These are phyloP conservation scores for Tachysurus vachellii DNA, from an alignment of 2,113 vertebrate genomes.

Conservation along the genomic window DNA sequence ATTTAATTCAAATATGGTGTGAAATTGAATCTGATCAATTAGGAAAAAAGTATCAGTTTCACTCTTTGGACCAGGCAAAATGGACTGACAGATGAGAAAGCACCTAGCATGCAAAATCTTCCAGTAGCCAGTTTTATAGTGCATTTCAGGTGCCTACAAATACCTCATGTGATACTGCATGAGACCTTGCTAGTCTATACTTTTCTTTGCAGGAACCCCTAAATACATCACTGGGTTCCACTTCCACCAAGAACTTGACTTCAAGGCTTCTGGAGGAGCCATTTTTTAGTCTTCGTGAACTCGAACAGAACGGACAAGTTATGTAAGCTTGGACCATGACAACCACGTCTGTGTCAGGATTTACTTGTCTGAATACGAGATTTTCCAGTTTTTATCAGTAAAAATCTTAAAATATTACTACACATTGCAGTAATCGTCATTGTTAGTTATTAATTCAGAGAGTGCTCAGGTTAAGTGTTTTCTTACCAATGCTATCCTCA, in stretches of 20 bases:
- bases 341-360: background rate
- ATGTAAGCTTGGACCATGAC: background rate
- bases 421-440: background rate
- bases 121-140: background rate
- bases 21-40: background rate
- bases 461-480: background rate
- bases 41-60: background rate
- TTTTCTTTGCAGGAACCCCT: background rate
- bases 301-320: background rate
- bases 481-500: background rate
- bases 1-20: conserved; percentile 1
- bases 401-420: background rate
- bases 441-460: background rate
- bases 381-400: background rate
- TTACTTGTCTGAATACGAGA: background rate
- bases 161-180: background rate
- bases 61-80: background rate
- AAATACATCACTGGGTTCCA: background rate
- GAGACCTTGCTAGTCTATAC: background rate
- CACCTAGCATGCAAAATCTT: conserved; percentile 1
- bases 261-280: background rate
- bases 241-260: background rate
- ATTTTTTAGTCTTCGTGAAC: background rate
- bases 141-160: conserved; percentile 1
- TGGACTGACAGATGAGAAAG: conserved; percentile 1